These are phyloP conservation scores for Conger conger DNA, from an alignment of 2,113 vertebrate species.

Conservation along the genomic window DNA sequence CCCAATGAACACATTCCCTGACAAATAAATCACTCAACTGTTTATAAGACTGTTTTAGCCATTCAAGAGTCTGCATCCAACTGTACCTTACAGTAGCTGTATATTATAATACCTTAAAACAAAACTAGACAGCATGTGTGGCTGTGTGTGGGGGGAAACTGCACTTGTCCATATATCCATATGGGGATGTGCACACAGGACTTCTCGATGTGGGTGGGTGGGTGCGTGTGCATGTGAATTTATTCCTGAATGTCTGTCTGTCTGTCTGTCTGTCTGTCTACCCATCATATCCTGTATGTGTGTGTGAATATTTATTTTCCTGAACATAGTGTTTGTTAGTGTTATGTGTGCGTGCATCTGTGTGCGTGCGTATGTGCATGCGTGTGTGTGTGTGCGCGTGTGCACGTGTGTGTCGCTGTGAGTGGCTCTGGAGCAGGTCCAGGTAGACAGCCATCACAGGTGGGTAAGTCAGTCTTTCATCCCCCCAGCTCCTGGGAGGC, in stretches of 20 bases:
- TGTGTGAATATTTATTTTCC: too few relatives aligned
- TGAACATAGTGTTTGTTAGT: too few relatives aligned
- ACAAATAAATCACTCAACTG: conserved; percentile 62
- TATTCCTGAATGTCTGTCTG: too few relatives aligned
- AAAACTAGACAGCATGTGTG: conserved; percentile 15
- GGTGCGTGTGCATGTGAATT: too few relatives aligned
- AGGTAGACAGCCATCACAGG: conserved; percentile 34
- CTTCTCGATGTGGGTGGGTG: too few relatives aligned
- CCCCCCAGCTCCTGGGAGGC: conserved; percentile 52
- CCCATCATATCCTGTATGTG: too few relatives aligned
- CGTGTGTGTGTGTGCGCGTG: conserved; percentile 15
- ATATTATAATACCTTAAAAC: conserved; percentile 47
- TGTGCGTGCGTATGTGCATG: too few relatives aligned
- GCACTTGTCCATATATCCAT: conserved; percentile 5
- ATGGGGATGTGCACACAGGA: too few relatives aligned
- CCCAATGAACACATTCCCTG: conserved; percentile 50
- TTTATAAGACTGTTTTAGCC: conserved; percentile 46
- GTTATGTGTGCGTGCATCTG: too few relatives aligned
- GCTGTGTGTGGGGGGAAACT: conserved; percentile 15
- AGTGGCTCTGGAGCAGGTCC: conserved; percentile 31
- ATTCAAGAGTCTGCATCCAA: conserved; percentile 43
- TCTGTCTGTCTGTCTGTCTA: too few relatives aligned
- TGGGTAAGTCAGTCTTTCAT: conserved; percentile 51
- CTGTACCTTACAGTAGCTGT: conserved; percentile 47
- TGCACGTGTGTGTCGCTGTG: conserved; percentile 15